Base-by-base conservation (phyloP, 2,113 vertebrate genomes). In the Osmerus mordax region DNA sequence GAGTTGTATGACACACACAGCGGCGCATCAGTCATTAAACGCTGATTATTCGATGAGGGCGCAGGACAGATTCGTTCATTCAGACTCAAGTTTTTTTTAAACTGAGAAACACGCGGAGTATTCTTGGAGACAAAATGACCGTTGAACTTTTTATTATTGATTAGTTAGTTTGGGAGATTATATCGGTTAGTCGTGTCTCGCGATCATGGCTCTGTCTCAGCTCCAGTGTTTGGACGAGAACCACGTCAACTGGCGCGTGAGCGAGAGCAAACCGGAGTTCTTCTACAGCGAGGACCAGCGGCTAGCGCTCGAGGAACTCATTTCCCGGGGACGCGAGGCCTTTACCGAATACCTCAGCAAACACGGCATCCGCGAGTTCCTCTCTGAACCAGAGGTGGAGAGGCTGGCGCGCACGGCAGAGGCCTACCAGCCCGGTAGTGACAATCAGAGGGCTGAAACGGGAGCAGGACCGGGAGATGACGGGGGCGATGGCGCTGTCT, bases 251-350 rank as follows among this genome's bases (percentile, higher is more conserved):
- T 97, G 92, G 94, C 92, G 97, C 61, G 89, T 95, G 75, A 96
- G 93, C 19, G 96, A 98, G 87, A 81, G 93, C 87, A 98, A 98
- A 67, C 95, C 96, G 0, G 97, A 98, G 89, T 99, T 99, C 76
- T 97, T 97, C 88, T 99, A 99, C 83, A 96, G 96, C 25, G 97
- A 98, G 88, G 93, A 95, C 75, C 97, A 99, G 72, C 87, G 97
- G 73, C 83, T 97, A 74, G 97, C 97, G 2, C 65, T 99, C 53
- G 97, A 99, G 82, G 90, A 89, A 0, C 91, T 99, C 68, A 77
- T 94, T 1, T 71, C 89, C 16, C 54, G 71, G 0, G 97, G 97
- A 18, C 93, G 84, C 0, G 94, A 94, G 0, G 95, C 93, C 2
- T 98, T 97, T 88, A 87, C 82, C 0, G 90, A 93, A 28, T 91